Conservation (phyloP, 2,113 vertebrate species). For the Albula glossodonta region DNA sequence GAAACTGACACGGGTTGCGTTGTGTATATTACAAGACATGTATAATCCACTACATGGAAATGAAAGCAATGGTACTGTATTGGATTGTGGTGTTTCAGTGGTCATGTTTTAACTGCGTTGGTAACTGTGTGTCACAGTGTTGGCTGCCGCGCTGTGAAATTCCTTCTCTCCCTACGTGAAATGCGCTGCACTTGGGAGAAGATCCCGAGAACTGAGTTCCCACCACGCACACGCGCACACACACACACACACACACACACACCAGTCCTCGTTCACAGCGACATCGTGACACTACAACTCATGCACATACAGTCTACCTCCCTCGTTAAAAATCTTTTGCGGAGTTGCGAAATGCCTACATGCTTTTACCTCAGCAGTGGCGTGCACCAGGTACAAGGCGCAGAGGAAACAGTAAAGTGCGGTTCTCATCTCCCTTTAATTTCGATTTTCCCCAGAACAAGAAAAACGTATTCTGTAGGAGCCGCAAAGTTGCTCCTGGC, state of each 20-base stretch:
- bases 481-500: conserved; percentile 86
- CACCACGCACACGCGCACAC: background rate
- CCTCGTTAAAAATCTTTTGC: background rate
- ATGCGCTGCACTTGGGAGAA: background rate
- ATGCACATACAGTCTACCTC: conserved; percentile 1
- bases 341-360: conserved; percentile 23
- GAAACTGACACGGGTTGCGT: background rate
- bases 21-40: background rate
- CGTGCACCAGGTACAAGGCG: conserved; percentile 83
- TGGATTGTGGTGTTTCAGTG: background rate
- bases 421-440: conserved; percentile 90
- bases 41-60: background rate
- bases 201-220: background rate
- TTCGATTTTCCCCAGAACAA: conserved; percentile 68
- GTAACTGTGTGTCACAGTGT: background rate
- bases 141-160: background rate
- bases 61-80: background rate
- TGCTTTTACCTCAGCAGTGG: conserved; percentile 81
- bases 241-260: background rate
- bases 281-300: background rate
- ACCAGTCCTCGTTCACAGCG: background rate
- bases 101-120: background rate
- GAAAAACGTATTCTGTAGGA: conserved; percentile 78
- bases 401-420: conserved; percentile 84
- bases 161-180: background rate